Base-by-base conservation (phyloP, 2,113 vertebrate species). In the Nerophis lumbriciformis region DNA sequence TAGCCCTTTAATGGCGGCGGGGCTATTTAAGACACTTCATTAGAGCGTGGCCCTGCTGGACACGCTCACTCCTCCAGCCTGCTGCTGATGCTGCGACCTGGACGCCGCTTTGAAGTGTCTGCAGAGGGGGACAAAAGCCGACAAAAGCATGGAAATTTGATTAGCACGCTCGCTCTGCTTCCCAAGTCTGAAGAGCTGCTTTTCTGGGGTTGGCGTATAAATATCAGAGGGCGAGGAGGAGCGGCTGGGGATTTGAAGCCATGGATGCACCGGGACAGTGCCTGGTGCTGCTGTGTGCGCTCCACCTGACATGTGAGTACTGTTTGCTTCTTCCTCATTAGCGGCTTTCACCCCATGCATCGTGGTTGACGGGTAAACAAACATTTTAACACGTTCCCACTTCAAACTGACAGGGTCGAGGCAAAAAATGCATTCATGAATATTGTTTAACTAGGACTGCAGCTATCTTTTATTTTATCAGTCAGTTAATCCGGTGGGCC, bases 291-390 rank as follows among this genome's bases (percentile, higher is more conserved):
- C 71, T 74, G 15, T 74, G 69, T 39, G 68, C 51, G 49, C 77
- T 89, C 49, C 79, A 82, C 58, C 70, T 80, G 73, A 82, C 73
- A 71, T 73, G 90, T 92, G 86, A 92, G 90, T 92, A 86, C 47
- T 71, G 61, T 59, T 67, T 66, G 8, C 28, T 63, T 64, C 64
- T 6, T 44, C 36, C 8, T 39, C 15, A 3, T 42, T 42, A 44
- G 6, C 39, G 19, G 15, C 6, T 54, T 15, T 16, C 4, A n/a
- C 15, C 37, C 6, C 15, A 11, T 42, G 14, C 54, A 42, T 56
- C 54, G 28, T 28, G 2, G 1, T 28, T 28, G 28, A 4, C 28
- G 28, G 28, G 28, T 28, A 28, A 28, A 28, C 28, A 28, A 28
- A 28, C 28, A 28, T 28, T 28, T 3, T 3, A 28, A 28, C 28